Evolutionary conservation across 2,113 vertebrate genomes (phyloP), one percentile per base, ranked within the genome.

Genomic region (Lonchura striata): DNA sequence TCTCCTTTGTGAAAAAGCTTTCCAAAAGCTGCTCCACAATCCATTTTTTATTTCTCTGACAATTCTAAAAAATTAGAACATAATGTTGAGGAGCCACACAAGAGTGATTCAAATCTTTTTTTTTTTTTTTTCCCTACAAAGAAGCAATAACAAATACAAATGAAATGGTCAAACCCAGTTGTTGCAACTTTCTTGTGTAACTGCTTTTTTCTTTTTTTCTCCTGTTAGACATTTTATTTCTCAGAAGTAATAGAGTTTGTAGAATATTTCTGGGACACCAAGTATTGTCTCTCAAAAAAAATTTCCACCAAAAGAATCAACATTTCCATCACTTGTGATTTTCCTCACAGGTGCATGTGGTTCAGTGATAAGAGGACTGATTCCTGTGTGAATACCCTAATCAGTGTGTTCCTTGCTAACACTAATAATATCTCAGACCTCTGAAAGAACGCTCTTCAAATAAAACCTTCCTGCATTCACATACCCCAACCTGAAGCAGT

Each of bases 371-470:
- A 88, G 82, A 94, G 85, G 68, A 83, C 28, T 0, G 20, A 71
- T 70, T 79, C 94, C 95, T 90, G 72, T 33, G 82, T 88, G 90
- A 81, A 94, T 93, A 82, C 23, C 25, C 88, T 92, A 74, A 94
- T 87, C 92, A 95, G 69, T 3, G 23, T 49, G 72, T 18, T 86
- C 56, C 64, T 88, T 35, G 72, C 68, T 92, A 68, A 83, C 88
- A 78, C 76, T 93, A 96, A 92, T 86, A 94, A 86, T 88, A 94
- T 82, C 89, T 84, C 92, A 95, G 93, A 78, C 52, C 86, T 88
- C 88, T 64, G 76, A 68, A 96, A 96, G 90, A 71, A 64, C 2
- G 2, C 56, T 88, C 56, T 78, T 93, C 84, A 88, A 78, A 96
- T 90, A 49, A 92, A 97, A 31, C 69, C 90, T n/a, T 81, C 69